A percentile compares a stretch with the other conserved stretches of the same genome.
Conservation (phyloP, 2,113 vertebrate genomes). For the Gopherus evgoodei region DNA sequence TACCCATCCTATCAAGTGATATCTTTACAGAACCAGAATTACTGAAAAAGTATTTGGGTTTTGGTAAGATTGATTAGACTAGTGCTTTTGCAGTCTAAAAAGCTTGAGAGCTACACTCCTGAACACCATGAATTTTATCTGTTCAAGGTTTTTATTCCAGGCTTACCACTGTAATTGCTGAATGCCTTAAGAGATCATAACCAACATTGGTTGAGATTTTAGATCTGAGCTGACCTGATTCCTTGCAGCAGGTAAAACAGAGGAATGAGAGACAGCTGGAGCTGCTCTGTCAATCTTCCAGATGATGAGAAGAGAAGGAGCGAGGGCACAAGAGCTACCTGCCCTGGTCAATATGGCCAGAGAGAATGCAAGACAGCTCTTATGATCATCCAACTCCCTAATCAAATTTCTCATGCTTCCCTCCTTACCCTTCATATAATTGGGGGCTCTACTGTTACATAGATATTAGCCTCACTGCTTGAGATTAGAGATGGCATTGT, state of each 20-base stretch:
- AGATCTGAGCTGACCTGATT: not conserved
- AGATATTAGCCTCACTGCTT: not conserved
- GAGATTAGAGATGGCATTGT: not conserved
- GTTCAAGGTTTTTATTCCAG: not conserved
- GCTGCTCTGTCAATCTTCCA: rapidly evolving
- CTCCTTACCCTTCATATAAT: not conserved
- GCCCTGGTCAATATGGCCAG: rapidly evolving
- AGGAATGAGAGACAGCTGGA: not conserved
- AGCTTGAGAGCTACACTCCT: not conserved
- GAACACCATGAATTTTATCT: not conserved
- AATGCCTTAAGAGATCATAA: not conserved
- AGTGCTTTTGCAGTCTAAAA: not conserved
- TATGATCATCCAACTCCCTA: not conserved
- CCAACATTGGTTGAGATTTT: not conserved
- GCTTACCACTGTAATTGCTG: not conserved
- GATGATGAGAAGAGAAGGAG: not conserved
- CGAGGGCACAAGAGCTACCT: not conserved
- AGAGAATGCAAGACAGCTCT: not conserved
- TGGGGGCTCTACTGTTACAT: not conserved
- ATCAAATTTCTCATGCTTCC: not conserved
- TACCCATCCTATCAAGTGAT: too few relatives aligned
- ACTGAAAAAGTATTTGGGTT: too few relatives aligned
- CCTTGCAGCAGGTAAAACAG: not conserved
- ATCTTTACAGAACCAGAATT: too few relatives aligned
- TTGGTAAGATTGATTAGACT: too few relatives aligned